A percentile compares a stretch with the other conserved stretches of the same genome.
Conservation (phyloP, 2,113 vertebrate species). For the Gymnorhina tibicen region DNA sequence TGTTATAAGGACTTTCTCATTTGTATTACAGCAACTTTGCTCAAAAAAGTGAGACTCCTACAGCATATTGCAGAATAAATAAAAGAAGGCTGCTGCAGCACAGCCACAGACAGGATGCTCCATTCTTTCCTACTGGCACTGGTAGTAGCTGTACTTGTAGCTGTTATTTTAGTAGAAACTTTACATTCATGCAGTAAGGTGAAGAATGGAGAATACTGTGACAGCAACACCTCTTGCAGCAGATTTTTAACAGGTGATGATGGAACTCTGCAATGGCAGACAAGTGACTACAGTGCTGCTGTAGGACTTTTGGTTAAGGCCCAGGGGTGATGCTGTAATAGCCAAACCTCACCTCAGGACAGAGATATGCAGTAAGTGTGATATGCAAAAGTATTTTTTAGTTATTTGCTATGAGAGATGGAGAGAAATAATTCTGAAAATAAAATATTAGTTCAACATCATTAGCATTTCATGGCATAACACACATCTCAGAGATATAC, state of each 20-base stretch:
- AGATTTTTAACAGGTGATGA: neutral
- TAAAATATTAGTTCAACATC: neutral
- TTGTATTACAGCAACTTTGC: neutral
- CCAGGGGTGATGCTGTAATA: neutral
- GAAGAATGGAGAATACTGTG: neutral
- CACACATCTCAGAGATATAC: neutral
- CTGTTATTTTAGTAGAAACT: neutral
- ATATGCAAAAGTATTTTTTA: neutral
- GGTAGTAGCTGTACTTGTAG: neutral
- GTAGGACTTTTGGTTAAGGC: neutral
- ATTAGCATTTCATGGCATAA: neutral
- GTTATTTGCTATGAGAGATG: neutral
- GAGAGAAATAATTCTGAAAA: neutral
- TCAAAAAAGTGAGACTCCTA: neutral
- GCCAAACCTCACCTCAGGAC: neutral
- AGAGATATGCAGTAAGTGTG: neutral
- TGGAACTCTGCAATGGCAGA: neutral
- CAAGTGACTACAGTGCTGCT: neutral
- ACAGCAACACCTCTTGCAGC: rapidly evolving
- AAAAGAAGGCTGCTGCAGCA: neutral
- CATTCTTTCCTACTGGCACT: neutral
- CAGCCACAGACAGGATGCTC: neutral
- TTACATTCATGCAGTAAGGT: too few species aligned
- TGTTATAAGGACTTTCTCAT: neutral
- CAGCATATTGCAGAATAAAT: neutral